Conservation (phyloP, 2,888 invertebrate species). For the Ashinkailepas kermadecensis region DNA sequence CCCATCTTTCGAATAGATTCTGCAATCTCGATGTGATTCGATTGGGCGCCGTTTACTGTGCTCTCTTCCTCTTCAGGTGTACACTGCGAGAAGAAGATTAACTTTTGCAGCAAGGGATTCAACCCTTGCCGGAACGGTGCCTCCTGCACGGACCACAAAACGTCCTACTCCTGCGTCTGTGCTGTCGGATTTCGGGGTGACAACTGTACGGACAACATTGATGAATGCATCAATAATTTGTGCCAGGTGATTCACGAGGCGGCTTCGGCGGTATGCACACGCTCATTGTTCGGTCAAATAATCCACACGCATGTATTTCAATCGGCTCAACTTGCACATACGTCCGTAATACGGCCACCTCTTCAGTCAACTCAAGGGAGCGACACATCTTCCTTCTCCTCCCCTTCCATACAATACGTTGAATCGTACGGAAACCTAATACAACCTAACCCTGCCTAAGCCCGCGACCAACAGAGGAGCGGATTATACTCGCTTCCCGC, state of each 20-base stretch:
- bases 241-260: slow-evolving; percentile 61
- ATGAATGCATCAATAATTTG: slow-evolving; percentile 90
- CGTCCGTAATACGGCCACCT: no score
- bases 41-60: no score
- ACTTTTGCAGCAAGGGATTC: slow-evolving; percentile 83
- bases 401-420: no score
- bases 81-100: slow-evolving; percentile 86
- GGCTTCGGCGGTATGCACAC: no score
- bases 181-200: slow-evolving; percentile 75
- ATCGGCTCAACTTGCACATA: slow-evolving; percentile 26
- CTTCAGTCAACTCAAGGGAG: no score
- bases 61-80: slow-evolving; percentile 47
- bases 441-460: no score
- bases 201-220: slow-evolving; percentile 89
- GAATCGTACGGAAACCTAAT: no score
- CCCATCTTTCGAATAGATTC: no score
- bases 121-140: slow-evolving; percentile 94
- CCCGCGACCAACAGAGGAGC: no score
- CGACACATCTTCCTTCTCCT: no score
- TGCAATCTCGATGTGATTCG: no score
- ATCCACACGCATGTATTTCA: not conserved
- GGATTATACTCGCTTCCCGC: no score
- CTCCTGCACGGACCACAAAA: slow-evolving; percentile 74
- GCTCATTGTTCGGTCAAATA: not conserved
- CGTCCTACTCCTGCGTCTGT: slow-evolving; percentile 81